phyloP scores from a whole-genome alignment of 1,140 invertebrate species.

The Psilanteris sp. region DNA sequence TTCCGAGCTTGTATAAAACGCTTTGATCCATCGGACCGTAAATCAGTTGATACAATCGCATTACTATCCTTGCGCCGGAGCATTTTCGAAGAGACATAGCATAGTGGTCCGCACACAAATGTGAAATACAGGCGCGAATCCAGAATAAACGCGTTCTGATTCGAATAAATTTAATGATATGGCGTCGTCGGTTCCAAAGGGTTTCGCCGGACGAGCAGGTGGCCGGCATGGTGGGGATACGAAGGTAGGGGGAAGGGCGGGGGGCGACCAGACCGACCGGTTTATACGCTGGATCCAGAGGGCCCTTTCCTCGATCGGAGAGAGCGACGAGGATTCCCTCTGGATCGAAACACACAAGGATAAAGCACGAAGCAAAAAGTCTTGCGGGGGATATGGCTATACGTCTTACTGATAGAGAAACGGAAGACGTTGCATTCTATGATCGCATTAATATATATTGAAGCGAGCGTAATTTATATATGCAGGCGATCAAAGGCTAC shows the following conservation, averaged over 20 bases:
- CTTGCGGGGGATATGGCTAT: slow-evolving; percentile 36
- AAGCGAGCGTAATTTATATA: slow-evolving; percentile 45
- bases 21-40: slow-evolving; percentile 39
- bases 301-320: slow-evolving; percentile 37
- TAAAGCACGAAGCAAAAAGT: slow-evolving; percentile 43
- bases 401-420: slow-evolving; percentile 29
- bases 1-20: slow-evolving; percentile 22
- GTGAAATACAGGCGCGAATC: slow-evolving; percentile 67
- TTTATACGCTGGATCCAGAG: slow-evolving; percentile 68
- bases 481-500: slow-evolving; percentile 30
- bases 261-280: slow-evolving; percentile 75
- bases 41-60: slow-evolving; percentile 59
- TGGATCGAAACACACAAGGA: slow-evolving; percentile 26
- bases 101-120: slow-evolving; percentile 51
- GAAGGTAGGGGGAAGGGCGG: slow-evolving; percentile 42
- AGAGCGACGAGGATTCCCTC: slow-evolving; percentile 33
- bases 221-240: slow-evolving; percentile 65
- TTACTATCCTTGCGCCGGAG: slow-evolving; percentile 30
- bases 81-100: slow-evolving; percentile 32
- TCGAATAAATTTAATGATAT: slow-evolving; percentile 78
- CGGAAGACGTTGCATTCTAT: slow-evolving; percentile 36
- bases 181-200: slow-evolving; percentile 69
- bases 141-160: slow-evolving; percentile 71
- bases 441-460: slow-evolving; percentile 46
- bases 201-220: slow-evolving; percentile 75